Percentiles rank a stretch among this genome's conserved stretches.
These are phyloP conservation scores for Amniataba percoides DNA, from an alignment of 2,797 vertebrate species.

Conservation along the genomic window DNA sequence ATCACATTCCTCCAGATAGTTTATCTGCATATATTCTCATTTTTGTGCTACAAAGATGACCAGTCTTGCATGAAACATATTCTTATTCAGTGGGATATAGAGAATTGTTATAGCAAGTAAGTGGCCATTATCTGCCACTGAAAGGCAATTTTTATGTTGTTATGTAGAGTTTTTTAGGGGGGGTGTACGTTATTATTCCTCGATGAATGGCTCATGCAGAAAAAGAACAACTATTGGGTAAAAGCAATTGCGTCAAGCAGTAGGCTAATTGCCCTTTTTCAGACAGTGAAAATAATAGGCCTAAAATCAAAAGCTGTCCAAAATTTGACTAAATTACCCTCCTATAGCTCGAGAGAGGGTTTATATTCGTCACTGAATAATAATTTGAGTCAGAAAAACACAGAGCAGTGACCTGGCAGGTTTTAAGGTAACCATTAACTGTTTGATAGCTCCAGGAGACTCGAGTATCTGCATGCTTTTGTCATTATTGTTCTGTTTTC, in stretches of 20 bases:
- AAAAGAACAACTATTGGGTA: slow-evolving; percentile 39
- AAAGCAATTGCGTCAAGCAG: slow-evolving; percentile 55
- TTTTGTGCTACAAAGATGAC: slow-evolving; percentile 10
- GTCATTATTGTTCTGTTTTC: slow-evolving; percentile 51
- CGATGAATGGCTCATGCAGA: slow-evolving; percentile 18
- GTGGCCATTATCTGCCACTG: slow-evolving; percentile 29
- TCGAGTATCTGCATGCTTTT: slow-evolving; percentile 46
- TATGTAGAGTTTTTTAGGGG: not conserved
- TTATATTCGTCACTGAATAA: slow-evolving; percentile 47
- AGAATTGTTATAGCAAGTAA: slow-evolving; percentile 26
- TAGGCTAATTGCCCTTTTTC: slow-evolving; percentile 57
- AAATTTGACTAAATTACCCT: slow-evolving; percentile 57
- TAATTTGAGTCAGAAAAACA: slow-evolving; percentile 45
- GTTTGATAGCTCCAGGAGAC: slow-evolving; percentile 37
- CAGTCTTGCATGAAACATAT: slow-evolving; percentile 23
- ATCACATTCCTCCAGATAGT: not conserved
- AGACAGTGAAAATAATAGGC: slow-evolving; percentile 51
- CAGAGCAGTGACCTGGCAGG: slow-evolving; percentile 55
- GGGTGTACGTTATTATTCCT: slow-evolving; percentile 21
- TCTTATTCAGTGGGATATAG: slow-evolving; percentile 11
- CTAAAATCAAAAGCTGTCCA: slow-evolving; percentile 43
- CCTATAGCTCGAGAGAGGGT: slow-evolving; percentile 30
- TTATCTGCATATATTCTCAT: not conserved
- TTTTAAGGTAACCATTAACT: slow-evolving; percentile 46
- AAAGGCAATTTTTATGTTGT: slow-evolving; percentile 30